These are phyloP conservation scores for Tiaroga cobitis DNA, from an alignment of 2,797 vertebrate species.

Conservation along the genomic window DNA sequence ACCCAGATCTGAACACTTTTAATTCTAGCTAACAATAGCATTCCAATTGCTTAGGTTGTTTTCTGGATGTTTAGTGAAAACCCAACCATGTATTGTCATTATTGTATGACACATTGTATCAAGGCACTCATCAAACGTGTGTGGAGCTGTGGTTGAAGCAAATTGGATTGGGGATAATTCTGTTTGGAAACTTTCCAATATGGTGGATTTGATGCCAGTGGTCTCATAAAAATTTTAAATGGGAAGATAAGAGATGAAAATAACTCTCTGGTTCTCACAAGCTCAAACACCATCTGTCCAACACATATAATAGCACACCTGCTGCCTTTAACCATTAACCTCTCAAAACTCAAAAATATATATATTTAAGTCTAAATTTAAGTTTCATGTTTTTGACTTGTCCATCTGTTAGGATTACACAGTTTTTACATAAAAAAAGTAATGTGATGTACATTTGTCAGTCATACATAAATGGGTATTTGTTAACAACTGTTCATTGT, in stretches of 20 bases:
- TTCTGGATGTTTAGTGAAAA: constrained; percentile 21
- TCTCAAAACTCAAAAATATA: not conserved
- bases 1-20: not conserved
- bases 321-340: constrained; percentile 46
- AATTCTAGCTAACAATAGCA: not conserved
- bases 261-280: constrained; percentile 30
- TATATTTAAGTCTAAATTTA: not conserved
- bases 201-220: not conserved
- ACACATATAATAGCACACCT: constrained; percentile 54
- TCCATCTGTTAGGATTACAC: not conserved
- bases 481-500: too few relatives aligned
- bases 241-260: constrained; percentile 31
- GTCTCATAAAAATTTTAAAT: constrained; percentile 34
- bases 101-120: constrained; percentile 1
- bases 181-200: constrained; percentile 7
- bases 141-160: not conserved
- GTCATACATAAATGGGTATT: not conserved
- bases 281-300: constrained; percentile 52
- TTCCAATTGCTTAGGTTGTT: not conserved
- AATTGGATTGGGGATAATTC: not conserved
- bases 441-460: not conserved
- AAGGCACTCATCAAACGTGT: not conserved
- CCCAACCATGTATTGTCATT: constrained; percentile 5
- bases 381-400: not conserved
- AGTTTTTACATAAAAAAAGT: not conserved